Evolutionary conservation across 2,113 vertebrate genomes (phyloP).

Genomic region (Odobenus rosmarus): DNA sequence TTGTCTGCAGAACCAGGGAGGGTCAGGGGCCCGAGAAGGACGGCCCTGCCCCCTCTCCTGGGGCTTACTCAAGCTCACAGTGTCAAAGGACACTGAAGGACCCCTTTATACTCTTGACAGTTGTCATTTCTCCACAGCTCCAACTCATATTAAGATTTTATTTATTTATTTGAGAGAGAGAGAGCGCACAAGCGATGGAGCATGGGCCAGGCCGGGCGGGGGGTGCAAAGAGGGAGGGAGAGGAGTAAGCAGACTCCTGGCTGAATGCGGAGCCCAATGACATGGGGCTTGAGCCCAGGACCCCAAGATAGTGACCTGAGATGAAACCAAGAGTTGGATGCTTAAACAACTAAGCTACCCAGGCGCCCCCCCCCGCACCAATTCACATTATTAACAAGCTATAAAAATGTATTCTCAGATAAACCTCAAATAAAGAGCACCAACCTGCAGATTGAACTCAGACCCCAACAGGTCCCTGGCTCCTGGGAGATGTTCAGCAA

Average conservation of each 20-base stretch:
- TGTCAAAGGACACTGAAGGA: not conserved
- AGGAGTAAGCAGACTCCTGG: not conserved
- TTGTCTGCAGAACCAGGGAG: not conserved
- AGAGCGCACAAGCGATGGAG: not conserved
- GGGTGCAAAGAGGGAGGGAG: not conserved
- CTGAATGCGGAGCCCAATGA: not conserved
- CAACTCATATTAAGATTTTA: not conserved
- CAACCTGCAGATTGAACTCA: not conserved
- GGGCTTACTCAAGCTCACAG: fast-evolving
- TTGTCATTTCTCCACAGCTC: not conserved
- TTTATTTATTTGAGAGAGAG: not conserved
- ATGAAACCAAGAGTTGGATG: not conserved
- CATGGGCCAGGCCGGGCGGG: not conserved
- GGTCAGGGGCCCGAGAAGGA: not conserved
- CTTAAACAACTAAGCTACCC: not conserved
- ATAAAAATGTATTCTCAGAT: not conserved
- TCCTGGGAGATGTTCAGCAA: not conserved
- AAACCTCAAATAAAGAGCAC: not conserved
- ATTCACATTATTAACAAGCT: not conserved
- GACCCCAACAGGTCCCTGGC: not conserved
- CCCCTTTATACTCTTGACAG: fast-evolving
- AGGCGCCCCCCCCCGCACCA: not conserved
- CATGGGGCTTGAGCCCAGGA: not conserved
- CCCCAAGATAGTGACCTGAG: not conserved
- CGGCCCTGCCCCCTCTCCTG: not conserved